Evolutionary conservation across 2,888 invertebrate species (phyloP).

Genomic region (Strigamia maritima): DNA sequence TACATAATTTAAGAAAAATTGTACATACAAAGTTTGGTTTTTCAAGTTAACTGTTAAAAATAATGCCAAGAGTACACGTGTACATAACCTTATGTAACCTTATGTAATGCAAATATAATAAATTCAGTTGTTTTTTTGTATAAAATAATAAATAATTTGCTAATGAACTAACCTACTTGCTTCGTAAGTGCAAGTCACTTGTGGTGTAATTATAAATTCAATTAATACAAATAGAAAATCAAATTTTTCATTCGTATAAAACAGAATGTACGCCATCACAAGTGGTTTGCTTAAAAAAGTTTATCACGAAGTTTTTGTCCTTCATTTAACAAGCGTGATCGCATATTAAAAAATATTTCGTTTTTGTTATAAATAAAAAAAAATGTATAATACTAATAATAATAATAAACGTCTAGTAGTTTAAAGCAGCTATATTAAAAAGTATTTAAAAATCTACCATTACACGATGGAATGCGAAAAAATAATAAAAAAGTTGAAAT

Average conservation of each 20-base stretch:
- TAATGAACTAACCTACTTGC: neutral
- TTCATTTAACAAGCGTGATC: slow-evolving; percentile 9
- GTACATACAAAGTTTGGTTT: neutral
- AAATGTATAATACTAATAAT: neutral
- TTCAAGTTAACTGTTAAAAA: neutral
- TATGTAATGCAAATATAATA: slow-evolving; percentile 5
- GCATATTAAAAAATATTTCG: neutral
- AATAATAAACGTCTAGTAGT: neutral
- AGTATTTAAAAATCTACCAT: neutral
- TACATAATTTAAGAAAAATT: neutral
- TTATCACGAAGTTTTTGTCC: slow-evolving; percentile 2
- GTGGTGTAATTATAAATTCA: slow-evolving; percentile 26
- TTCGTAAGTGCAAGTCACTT: slow-evolving; percentile 23
- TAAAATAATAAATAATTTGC: slow-evolving; percentile 20
- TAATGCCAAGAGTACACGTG: slow-evolving; percentile 14
- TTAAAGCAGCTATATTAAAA: neutral
- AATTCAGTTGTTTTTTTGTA: neutral
- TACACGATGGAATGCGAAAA: slow-evolving; percentile 7
- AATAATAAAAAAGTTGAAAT: neutral
- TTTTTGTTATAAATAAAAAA: neutral
- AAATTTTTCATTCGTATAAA: slow-evolving; percentile 2
- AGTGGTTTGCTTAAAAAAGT: slow-evolving; percentile 25
- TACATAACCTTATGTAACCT: neutral
- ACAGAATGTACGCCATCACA: slow-evolving; percentile 22
- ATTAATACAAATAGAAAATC: neutral